Base-by-base conservation (phyloP, 1,140 invertebrate genomes). In the Papilio polyxenes region DNA sequence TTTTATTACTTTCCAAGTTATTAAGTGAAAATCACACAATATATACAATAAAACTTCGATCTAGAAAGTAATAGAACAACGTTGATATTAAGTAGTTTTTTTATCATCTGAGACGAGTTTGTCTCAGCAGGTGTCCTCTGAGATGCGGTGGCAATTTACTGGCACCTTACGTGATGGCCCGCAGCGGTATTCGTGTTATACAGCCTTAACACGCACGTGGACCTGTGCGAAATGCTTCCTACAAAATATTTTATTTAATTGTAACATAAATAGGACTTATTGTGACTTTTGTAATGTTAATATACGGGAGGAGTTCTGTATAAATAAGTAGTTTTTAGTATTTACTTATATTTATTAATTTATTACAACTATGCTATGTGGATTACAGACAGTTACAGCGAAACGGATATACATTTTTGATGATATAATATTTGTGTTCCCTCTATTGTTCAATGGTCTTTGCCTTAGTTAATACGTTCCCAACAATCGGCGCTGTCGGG, bases 401-500 rank as follows among this genome's bases (percentile, higher is more conserved):
- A 15, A 20, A 62, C 20, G 9, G 59, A 20, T 23, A 7, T 8
- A 77, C 53, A 23, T 56, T 31, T 79, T 17, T 56, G 59, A 8
- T 37, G 51, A 37, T 40, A 31, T 44, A 59, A 20, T 72, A 69
- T 81, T 81, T 86, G 49, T 83, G 48, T 11, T 69, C 40, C 20
- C 53, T 65, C 56, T 65, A 23, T 37, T 65, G 7, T 65, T 44
- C 15, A n/a, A 44, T 89, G 85, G 72, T 85, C 87, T 89, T 83
- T 81, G 79, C 40, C 9, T 31, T 83, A 83, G 83, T 87, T 89
- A 90, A 92, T 91, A 87, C 82, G 84, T 88, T 87, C 83, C 89
- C 87, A 89, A 90, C 91, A 90, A 92, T 92, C 85, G 88, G 76
- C 79, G 84, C 89, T 91, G 92, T 93, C 92, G 85, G 88, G 65